Evolutionary conservation across 2,888 invertebrate genomes (phyloP).

Genomic region (Dasypolia templi): DNA sequence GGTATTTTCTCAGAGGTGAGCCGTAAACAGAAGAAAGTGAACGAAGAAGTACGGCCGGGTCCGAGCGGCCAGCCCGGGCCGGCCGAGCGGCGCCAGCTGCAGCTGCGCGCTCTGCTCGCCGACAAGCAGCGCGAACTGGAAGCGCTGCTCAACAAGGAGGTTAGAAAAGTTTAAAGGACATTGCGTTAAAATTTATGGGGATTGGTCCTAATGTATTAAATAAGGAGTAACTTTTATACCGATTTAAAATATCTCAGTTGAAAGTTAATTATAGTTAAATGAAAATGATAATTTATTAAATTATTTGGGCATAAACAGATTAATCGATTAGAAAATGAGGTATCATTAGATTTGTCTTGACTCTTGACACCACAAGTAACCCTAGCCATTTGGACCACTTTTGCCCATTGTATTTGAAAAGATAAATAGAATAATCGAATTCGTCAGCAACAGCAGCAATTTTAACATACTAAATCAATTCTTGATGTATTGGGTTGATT

Average conservation of each 20-base stretch:
- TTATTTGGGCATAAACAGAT: neutral
- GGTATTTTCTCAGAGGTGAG: constrained; percentile 71
- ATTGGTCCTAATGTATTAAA: neutral
- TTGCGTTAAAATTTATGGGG: neutral
- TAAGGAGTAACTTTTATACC: neutral
- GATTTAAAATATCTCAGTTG: neutral
- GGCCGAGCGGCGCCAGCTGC: constrained; percentile 88
- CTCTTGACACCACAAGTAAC: neutral
- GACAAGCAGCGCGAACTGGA: constrained; percentile 92
- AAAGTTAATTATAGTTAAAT: neutral
- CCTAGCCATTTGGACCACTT: neutral
- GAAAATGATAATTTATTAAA: neutral
- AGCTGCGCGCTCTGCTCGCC: constrained; percentile 90
- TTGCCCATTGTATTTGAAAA: too few relatives aligned
- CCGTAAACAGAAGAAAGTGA: constrained; percentile 87
- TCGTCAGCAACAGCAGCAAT: too few relatives aligned
- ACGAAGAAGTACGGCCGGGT: constrained; percentile 78
- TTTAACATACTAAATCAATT: too few relatives aligned
- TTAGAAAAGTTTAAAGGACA: neutral
- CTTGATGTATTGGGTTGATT: too few relatives aligned
- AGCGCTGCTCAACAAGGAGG: constrained; percentile 92
- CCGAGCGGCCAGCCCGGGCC: constrained; percentile 77
- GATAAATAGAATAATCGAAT: too few relatives aligned
- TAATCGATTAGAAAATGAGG: neutral
- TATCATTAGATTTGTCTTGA: neutral